Base-by-base conservation (phyloP, 2,113 vertebrate species). In the Orcinus orca region DNA sequence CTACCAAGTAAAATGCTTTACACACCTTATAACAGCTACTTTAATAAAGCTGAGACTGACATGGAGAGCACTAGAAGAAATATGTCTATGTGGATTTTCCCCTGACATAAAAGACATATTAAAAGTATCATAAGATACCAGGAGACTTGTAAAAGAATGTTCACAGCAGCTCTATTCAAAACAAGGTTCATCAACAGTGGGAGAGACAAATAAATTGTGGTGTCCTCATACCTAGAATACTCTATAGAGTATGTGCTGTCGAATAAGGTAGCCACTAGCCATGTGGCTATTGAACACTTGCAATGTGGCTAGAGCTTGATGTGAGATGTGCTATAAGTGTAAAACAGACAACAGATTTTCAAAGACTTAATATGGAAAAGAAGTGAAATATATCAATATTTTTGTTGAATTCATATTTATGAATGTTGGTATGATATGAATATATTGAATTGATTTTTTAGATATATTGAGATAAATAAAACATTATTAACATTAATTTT, bases 121-220 rank as follows among this genome's bases (percentile, higher is more conserved):
- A 65, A 79, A 93, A 95, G 50, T 67, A 79, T 6, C n/a, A 53
- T 17, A 36, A 0, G 62, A 82, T 20, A 95, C 33, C 17, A 38
- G 18, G 77, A 90, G 68, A 96, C 74, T 87, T 79, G 41, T 85
- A 70, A 93, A 95, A 97, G 25, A 95, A 92, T 90, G 23, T 38
- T 80, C 73, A 74, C 7, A 93, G 47, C 50, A 96, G 41, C 82
- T 91, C 82, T 96, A 83, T 20, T 95, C 68, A 83, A 86, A 91
- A 93, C 41, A 88, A 93, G 53, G 50, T 26, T 70, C 4, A 60
- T 62, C 67, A 79, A 88, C 53, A 65, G 77, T 20, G 4, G 38
- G 68, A 76, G 10, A 33, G 83, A 63, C 47, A 83, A 77, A 94
- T 44, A 88, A 71, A 89, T 3, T 88, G 23, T 85, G 65, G 23